Conservation (phyloP, 1,140 invertebrate genomes). For the Atta texana region DNA sequence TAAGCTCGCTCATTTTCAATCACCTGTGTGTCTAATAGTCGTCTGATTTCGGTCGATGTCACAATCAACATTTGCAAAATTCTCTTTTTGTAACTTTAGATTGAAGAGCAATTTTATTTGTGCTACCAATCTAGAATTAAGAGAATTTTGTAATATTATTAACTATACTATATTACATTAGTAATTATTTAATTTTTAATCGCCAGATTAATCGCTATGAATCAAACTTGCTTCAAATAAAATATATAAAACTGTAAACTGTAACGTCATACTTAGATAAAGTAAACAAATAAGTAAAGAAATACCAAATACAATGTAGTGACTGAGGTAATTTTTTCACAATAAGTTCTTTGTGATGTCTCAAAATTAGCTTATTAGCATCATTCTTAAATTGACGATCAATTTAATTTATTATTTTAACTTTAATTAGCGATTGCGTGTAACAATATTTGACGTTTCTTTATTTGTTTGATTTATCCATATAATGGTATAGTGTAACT, state of each 20-base stretch:
- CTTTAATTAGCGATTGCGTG: too few relatives aligned
- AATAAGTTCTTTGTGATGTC: too few relatives aligned
- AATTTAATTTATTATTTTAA: too few relatives aligned
- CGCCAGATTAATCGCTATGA: not conserved
- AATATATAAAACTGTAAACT: slow-evolving; percentile 9
- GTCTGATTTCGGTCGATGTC: not conserved
- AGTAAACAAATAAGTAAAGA: too few relatives aligned
- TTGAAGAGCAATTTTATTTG: not conserved
- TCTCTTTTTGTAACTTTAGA: not conserved
- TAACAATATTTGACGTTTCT: too few relatives aligned
- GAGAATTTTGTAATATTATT: slow-evolving; percentile 11
- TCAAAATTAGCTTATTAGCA: too few relatives aligned
- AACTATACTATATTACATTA: not conserved
- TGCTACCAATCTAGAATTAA: not conserved
- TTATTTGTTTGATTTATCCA: too few relatives aligned
- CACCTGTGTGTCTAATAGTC: not conserved
- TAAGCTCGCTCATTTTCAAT: not conserved
- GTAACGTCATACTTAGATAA: not conserved
- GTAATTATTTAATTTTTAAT: slow-evolving; percentile 8
- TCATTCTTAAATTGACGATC: too few relatives aligned
- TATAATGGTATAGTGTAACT: too few relatives aligned
- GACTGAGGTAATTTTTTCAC: too few relatives aligned
- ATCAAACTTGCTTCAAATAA: not conserved
- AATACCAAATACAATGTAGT: too few relatives aligned
- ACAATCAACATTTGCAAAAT: not conserved